These are phyloP conservation scores for Alexandromys fortis DNA, from an alignment of 2,113 vertebrate species.

Conservation along the genomic window DNA sequence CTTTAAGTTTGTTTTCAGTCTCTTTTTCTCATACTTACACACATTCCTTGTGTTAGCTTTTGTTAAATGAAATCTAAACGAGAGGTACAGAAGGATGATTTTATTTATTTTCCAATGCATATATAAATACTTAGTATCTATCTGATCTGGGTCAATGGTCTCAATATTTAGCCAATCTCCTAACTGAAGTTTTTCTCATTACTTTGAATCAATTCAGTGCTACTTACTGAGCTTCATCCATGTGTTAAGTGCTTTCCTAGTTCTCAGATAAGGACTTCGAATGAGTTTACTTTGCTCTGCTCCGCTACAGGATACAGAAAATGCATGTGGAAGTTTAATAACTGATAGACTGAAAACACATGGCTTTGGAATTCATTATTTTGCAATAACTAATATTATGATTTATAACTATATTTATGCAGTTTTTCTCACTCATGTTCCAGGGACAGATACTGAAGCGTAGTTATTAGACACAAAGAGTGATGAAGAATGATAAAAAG, in stretches of 20 bases:
- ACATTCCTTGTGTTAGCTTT: not conserved
- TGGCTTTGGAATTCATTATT: not conserved
- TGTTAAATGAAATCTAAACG: not conserved
- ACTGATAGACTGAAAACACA: not conserved
- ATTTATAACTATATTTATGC: not conserved
- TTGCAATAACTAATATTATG: not conserved
- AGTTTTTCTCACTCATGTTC: not conserved
- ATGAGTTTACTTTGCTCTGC: not conserved
- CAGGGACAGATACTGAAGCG: not conserved
- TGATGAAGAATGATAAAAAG: not conserved
- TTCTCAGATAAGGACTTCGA: not conserved
- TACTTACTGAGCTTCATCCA: not conserved
- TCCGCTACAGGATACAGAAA: constrained; percentile 2
- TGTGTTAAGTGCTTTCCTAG: not conserved
- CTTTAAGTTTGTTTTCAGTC: not conserved
- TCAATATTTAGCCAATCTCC: not conserved
- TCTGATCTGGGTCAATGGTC: not conserved
- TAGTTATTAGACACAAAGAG: not conserved
- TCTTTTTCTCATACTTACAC: not conserved
- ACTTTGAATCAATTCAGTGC: constrained; percentile 22
- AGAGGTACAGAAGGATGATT: not conserved
- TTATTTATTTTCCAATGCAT: not conserved
- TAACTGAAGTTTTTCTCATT: not conserved
- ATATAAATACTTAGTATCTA: not conserved
- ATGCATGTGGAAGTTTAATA: not conserved